Percentiles rank a stretch among this genome's conserved stretches.
Conservation (phyloP, 2,888 invertebrate species). For the Sicus ferrugineus region DNA sequence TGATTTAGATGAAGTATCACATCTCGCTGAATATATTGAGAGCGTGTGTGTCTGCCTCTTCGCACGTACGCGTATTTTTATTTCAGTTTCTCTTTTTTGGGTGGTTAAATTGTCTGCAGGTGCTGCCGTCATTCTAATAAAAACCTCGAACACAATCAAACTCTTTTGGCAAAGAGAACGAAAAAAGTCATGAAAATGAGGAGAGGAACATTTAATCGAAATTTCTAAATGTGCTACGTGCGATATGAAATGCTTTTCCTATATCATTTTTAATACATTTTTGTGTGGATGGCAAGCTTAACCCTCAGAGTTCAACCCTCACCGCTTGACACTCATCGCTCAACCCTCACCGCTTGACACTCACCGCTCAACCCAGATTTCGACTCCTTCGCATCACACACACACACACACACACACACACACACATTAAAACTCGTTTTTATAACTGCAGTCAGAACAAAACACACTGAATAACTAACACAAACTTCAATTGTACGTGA, state of each 20-base stretch:
- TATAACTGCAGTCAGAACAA: too few relatives aligned
- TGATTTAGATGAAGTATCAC: conserved; percentile 21
- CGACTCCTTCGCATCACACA: too few relatives aligned
- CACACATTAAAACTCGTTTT: background rate
- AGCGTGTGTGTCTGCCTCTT: background rate
- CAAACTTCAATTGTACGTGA: conserved; percentile 18
- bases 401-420: conserved; percentile 23
- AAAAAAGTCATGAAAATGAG: background rate
- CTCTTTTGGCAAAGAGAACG: background rate
- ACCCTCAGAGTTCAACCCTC: too few relatives aligned
- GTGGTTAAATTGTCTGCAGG: background rate
- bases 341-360: too few relatives aligned
- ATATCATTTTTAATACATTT: background rate
- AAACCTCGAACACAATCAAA: conserved; percentile 21
- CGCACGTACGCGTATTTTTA: background rate
- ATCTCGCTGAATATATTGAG: conserved; percentile 20
- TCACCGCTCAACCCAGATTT: too few relatives aligned
- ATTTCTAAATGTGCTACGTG: conserved; percentile 8
- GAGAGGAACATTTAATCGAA: conserved; percentile 16
- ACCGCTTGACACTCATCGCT: too few relatives aligned
- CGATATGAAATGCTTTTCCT: background rate
- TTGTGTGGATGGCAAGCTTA: background rate
- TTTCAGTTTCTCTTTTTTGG: background rate
- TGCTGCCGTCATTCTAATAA: background rate
- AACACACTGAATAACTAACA: too few relatives aligned